phyloP scores from a whole-genome alignment of 2,797 vertebrate genomes.

The Amblyopsis hoosieri region DNA sequence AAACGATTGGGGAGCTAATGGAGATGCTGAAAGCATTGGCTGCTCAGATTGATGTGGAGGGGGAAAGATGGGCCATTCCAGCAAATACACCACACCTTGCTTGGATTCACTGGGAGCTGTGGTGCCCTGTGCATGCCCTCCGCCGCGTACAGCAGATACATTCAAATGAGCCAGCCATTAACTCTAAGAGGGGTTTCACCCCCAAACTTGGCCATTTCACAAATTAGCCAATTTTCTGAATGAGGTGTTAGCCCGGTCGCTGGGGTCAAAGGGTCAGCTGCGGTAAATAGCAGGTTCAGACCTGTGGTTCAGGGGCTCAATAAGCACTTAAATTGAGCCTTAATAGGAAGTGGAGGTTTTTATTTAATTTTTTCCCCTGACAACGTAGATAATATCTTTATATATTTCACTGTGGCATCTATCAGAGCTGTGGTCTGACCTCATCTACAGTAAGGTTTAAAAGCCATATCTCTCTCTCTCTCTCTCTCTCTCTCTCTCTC shows the following conservation, averaged over 20 bases:
- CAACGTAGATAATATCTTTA: slow-evolving; percentile 21
- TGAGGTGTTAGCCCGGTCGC: slow-evolving; percentile 68
- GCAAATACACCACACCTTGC: slow-evolving; percentile 52
- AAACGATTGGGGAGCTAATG: slow-evolving; percentile 80
- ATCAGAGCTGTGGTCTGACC: slow-evolving; percentile 35
- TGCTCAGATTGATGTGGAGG: slow-evolving; percentile 65
- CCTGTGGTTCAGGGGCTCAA: slow-evolving; percentile 61
- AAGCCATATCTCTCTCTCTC: slow-evolving; percentile 10
- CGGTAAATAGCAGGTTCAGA: slow-evolving; percentile 70
- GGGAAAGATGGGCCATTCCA: slow-evolving; percentile 73
- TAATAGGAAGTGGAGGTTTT: background rate
- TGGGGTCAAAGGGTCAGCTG: slow-evolving; percentile 72
- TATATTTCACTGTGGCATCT: slow-evolving; percentile 33
- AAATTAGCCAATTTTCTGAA: slow-evolving; percentile 74
- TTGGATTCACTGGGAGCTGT: slow-evolving; percentile 33
- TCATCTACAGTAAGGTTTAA: slow-evolving; percentile 34
- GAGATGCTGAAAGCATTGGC: slow-evolving; percentile 68
- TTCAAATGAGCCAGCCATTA: slow-evolving; percentile 74
- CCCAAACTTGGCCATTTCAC: slow-evolving; percentile 70
- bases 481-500: slow-evolving; percentile 6
- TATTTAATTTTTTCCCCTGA: slow-evolving; percentile 7
- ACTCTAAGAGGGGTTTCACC: slow-evolving; percentile 70
- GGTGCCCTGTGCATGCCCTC: slow-evolving; percentile 60
- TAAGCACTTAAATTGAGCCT: slow-evolving; percentile 42
- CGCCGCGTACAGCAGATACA: slow-evolving; percentile 56